Evolutionary conservation across 2,888 invertebrate species (phyloP), one percentile per base, ranked within the genome.

Genomic region (Tridacna crocea): DNA sequence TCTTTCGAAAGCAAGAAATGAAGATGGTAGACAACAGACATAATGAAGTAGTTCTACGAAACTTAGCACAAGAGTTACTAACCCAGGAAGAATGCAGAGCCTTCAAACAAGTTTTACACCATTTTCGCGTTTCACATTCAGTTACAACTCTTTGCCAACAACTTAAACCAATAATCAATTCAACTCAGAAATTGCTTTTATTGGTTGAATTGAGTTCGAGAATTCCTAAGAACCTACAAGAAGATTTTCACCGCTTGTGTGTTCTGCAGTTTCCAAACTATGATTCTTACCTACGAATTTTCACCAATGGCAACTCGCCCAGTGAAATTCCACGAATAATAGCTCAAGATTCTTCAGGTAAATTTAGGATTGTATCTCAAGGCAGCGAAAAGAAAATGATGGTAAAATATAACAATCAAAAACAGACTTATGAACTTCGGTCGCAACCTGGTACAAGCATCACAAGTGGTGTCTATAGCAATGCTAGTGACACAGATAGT

Each of bases 211-310:
- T 92, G 27, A 89, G 90, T 73, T 85, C 86, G 55, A 81, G 88
- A 58, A 83, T 92, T 70, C 91, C 91, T 2, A 74, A 79, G 60
- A 83, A 84, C 58, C 82, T 90, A 11, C 88, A 90, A 55, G 88
- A 88, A 36, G 92, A 92, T 82, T 92, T 91, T 78, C 91, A 91
- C 70, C 84, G 89, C 68, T 76, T 92, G 22, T 92, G 92, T 79
- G 87, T 87, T 61, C 77, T 92, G 47, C 90, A 91, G 73, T 92
- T 89, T 75, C 83, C 86, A 72, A 90, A 87, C 76, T 92, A 92
- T 73, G 89, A 91, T 60, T 82, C 90, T 0, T 91, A 90, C 77
- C 77, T 91, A 24, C 83, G 88, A 55, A 84, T 90, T 74, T 90
- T 90, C 81, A 87, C 81, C 12, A 89, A 86, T 60, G 89, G 88